Percentiles rank a stretch among this genome's conserved stretches.
Conservation (phyloP, 2,888 invertebrate species). For the Automeris io region DNA sequence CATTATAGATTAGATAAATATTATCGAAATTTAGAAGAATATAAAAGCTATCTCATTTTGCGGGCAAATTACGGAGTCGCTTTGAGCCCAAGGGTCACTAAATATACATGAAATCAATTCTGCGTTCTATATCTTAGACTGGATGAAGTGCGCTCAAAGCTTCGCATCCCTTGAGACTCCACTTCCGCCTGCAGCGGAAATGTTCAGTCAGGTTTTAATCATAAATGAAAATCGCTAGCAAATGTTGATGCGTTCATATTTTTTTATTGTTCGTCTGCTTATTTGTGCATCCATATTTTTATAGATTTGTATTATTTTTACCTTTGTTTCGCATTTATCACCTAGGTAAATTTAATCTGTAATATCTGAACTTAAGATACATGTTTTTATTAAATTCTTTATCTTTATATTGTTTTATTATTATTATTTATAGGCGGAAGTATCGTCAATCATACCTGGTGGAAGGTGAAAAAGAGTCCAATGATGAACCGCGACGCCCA, state of each 20-base stretch:
- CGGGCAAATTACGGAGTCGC: conserved; percentile 1
- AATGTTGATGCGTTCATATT: neutral
- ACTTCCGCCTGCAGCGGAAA: conserved; percentile 48
- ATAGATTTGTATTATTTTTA: too few relatives aligned
- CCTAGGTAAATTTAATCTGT: too few relatives aligned
- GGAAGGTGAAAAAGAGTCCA: too few relatives aligned
- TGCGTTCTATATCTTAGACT: conserved; percentile 27
- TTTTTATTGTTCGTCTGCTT: neutral
- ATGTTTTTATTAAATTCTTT: too few relatives aligned
- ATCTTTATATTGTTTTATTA: too few relatives aligned
- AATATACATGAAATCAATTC: conserved; percentile 33
- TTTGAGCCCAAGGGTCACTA: conserved; percentile 11
- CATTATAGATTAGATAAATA: conserved; percentile 18
- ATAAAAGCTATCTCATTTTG: neutral
- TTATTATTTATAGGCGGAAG: too few relatives aligned
- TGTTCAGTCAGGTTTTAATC: conserved; percentile 46
- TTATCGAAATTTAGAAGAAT: conserved; percentile 17
- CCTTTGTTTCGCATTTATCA: too few relatives aligned
- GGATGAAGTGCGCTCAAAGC: conserved; percentile 25
- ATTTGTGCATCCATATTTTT: too few relatives aligned
- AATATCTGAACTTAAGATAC: too few relatives aligned
- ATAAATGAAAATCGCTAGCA: conserved; percentile 45
- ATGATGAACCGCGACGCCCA: too few relatives aligned
- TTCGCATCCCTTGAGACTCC: conserved; percentile 49
- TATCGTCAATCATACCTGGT: too few relatives aligned